Conservation (phyloP, 2,113 vertebrate species). For the Telmatochromis sp. region DNA sequence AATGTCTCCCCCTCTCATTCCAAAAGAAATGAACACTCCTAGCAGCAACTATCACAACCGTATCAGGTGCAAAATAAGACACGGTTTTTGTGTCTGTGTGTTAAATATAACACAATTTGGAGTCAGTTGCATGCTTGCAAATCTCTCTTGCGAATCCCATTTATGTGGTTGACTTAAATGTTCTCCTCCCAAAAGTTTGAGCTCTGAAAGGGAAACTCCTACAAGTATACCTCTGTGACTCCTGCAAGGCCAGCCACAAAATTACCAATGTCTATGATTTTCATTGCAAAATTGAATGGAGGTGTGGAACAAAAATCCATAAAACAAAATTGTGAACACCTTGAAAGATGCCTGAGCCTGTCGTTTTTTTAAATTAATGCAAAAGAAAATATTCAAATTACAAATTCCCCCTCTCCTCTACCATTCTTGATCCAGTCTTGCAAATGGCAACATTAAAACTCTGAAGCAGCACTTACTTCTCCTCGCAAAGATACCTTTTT, state of each 20-base stretch:
- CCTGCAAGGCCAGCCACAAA: not conserved
- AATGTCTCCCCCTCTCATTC: not conserved
- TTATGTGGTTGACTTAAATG: not conserved
- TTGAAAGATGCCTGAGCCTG: not conserved
- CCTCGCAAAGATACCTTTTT: not conserved
- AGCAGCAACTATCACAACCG: not conserved
- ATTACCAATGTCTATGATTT: not conserved
- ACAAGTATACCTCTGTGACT: not conserved
- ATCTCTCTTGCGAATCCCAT: not conserved
- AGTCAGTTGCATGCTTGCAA: not conserved
- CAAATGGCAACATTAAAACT: not conserved
- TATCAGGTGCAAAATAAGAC: not conserved
- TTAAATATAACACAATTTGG: not conserved
- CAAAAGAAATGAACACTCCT: not conserved
- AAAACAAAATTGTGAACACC: not conserved
- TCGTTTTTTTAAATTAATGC: not conserved
- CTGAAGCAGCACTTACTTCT: not conserved
- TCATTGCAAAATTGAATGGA: not conserved
- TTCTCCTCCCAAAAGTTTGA: not conserved
- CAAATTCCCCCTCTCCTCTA: not conserved
- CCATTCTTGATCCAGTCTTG: not conserved
- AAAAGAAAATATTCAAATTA: not conserved
- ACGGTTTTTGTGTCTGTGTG: not conserved
- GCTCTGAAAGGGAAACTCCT: not conserved
- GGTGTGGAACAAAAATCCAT: not conserved